A percentile compares a stretch with the other conserved stretches of the same genome.
Evolutionary conservation across 2,888 invertebrate genomes (phyloP).

Genomic region (Sphaerophoria taeniata): DNA sequence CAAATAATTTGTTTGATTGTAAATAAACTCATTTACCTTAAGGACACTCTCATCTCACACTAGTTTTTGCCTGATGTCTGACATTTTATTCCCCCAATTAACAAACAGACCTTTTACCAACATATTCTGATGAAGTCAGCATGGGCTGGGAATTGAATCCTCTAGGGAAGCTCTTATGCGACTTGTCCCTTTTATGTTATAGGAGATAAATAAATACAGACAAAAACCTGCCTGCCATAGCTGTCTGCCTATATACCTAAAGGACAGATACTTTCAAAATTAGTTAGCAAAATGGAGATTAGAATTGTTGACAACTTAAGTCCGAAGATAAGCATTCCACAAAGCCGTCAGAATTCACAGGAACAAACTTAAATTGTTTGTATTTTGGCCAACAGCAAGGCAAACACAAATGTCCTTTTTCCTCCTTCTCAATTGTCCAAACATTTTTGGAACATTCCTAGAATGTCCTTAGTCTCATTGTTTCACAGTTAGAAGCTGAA

Average conservation of each 20-base stretch:
- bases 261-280: constrained; percentile 29
- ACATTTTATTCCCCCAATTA: no score
- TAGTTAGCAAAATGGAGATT: constrained; percentile 67
- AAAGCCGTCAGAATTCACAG: constrained; percentile 8
- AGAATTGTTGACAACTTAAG: constrained; percentile 71
- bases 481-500: constrained; percentile 2
- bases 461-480: constrained; percentile 40
- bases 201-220: background rate
- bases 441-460: constrained; percentile 50
- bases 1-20: no score
- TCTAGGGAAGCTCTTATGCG: no score
- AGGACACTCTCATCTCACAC: no score
- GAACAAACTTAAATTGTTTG: constrained; percentile 51
- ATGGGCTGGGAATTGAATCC: no score
- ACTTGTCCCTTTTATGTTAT: background rate
- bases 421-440: background rate
- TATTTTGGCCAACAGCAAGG: constrained; percentile 39
- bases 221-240: background rate
- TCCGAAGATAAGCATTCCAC: constrained; percentile 58
- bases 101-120: no score
- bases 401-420: constrained; percentile 22
- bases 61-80: no score
- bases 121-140: no score
- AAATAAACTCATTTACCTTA: no score
- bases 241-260: background rate